These are phyloP conservation scores for Dromiciops gliroides DNA, from an alignment of 2,113 vertebrate genomes.

Conservation along the genomic window DNA sequence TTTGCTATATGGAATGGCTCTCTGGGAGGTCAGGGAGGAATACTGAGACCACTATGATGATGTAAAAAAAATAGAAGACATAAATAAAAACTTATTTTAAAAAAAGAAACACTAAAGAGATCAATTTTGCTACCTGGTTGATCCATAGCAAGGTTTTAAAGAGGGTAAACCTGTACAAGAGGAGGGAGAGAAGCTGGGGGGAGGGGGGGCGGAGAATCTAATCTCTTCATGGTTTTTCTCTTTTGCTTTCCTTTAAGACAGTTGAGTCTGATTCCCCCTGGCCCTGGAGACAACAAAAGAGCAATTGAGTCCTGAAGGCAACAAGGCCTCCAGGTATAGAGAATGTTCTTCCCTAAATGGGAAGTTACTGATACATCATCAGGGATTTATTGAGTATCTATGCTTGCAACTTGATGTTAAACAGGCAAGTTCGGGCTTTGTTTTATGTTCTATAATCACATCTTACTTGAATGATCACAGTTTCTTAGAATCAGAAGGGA, in stretches of 20 bases:
- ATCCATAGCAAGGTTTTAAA: neutral
- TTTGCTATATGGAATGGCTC: neutral
- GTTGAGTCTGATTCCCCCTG: neutral
- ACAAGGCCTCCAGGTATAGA: neutral
- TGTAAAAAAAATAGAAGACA: neutral
- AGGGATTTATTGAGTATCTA: neutral
- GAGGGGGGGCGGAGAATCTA: neutral
- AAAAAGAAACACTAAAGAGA: neutral
- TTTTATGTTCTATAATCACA: neutral
- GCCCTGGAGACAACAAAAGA: neutral
- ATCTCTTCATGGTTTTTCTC: neutral
- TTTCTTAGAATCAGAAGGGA: neutral
- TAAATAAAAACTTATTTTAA: neutral
- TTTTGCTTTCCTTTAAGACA: neutral
- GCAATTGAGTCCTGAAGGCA: neutral
- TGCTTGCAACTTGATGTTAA: neutral
- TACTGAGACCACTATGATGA: neutral
- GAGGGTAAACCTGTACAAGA: neutral
- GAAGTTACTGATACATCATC: neutral
- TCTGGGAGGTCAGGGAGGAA: neutral
- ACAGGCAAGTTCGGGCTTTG: neutral
- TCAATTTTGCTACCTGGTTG: neutral
- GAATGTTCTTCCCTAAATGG: neutral
- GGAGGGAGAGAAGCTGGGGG: neutral
- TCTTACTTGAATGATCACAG: neutral